These are phyloP conservation scores for silkworm (Bombyx mori) DNA, from an alignment of 1,140 invertebrate species.

Conservation along the genomic window DNA sequence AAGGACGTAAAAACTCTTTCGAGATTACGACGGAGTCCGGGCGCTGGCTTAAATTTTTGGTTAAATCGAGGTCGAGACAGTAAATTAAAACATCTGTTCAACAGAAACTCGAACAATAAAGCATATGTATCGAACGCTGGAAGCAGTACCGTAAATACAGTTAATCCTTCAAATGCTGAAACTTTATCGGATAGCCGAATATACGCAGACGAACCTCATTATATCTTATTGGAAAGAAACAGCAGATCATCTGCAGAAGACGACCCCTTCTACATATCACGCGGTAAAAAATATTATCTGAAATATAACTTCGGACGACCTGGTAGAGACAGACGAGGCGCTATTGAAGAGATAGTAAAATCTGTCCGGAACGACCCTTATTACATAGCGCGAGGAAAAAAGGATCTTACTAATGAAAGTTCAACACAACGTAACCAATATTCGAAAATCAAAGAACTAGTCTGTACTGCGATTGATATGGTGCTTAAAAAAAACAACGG, in stretches of 20 bases:
- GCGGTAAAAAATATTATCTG: constrained; percentile 49
- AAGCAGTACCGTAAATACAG: constrained; percentile 13
- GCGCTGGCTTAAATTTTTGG: constrained; percentile 38
- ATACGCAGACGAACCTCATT: constrained; percentile 58
- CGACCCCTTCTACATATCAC: constrained; percentile 55
- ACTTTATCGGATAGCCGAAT: constrained; percentile 46
- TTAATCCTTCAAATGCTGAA: constrained; percentile 24
- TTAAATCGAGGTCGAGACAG: constrained; percentile 37
- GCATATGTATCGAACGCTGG: constrained; percentile 5
- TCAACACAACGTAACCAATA: constrained; percentile 29
- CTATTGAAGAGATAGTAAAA: constrained; percentile 55
- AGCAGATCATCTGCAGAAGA: constrained; percentile 53
- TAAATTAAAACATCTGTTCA: constrained; percentile 36
- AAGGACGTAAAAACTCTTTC: constrained; percentile 32
- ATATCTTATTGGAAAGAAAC: constrained; percentile 54
- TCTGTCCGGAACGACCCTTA: constrained; percentile 60
- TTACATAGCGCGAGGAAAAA: constrained; percentile 61
- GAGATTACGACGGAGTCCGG: constrained; percentile 17
- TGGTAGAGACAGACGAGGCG: constrained; percentile 43
- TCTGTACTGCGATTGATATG: constrained; percentile 47
- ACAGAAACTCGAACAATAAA: constrained; percentile 17
- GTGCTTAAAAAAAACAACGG: constrained; percentile 25
- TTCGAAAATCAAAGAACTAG: constrained; percentile 42
- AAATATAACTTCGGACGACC: constrained; percentile 13
- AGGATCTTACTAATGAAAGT: constrained; percentile 21